Conservation (phyloP, 2,888 invertebrate genomes). For the Ectropis crepuscularia region DNA sequence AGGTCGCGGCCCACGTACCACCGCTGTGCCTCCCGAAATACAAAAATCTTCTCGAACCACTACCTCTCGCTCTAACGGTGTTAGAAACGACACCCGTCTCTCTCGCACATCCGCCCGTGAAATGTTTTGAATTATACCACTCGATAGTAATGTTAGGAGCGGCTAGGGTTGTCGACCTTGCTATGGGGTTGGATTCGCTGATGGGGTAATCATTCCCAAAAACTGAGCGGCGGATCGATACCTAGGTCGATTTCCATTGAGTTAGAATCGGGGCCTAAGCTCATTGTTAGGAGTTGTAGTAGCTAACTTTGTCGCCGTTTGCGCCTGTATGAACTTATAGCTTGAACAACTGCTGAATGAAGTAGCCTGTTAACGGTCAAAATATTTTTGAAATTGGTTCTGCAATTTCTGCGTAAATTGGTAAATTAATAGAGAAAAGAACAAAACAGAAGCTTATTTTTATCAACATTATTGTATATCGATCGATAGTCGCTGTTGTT, state of each 20-base stretch:
- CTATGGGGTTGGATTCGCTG: conserved; percentile 41
- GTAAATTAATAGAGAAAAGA: too few relatives aligned
- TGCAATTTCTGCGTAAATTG: too few relatives aligned
- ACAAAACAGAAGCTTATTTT: too few relatives aligned
- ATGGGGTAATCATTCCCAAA: conserved; percentile 42
- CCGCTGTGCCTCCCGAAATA: conserved; percentile 74
- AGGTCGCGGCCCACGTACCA: conserved; percentile 75
- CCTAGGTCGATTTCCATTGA: conserved; percentile 14
- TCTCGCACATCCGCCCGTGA: conserved; percentile 60
- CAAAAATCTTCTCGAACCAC: conserved; percentile 67
- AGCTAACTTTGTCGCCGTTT: too few relatives aligned
- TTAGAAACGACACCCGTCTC: conserved; percentile 48
- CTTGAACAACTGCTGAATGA: too few relatives aligned
- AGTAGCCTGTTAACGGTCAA: too few relatives aligned
- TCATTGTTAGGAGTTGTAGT: background rate
- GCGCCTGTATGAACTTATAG: too few relatives aligned
- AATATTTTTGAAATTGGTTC: too few relatives aligned
- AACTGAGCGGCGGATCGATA: conserved; percentile 20
- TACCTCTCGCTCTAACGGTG: conserved; percentile 57
- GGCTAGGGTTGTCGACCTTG: conserved; percentile 56
- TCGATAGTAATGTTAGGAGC: conserved; percentile 62
- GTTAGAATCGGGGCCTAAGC: background rate
- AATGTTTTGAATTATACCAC: conserved; percentile 61
- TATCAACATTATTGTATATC: too few relatives aligned
- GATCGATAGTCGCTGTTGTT: too few relatives aligned